Evolutionary conservation across 2,888 invertebrate genomes (phyloP), one percentile per base, ranked within the genome.

Genomic region (Octonoba sinensis): DNA sequence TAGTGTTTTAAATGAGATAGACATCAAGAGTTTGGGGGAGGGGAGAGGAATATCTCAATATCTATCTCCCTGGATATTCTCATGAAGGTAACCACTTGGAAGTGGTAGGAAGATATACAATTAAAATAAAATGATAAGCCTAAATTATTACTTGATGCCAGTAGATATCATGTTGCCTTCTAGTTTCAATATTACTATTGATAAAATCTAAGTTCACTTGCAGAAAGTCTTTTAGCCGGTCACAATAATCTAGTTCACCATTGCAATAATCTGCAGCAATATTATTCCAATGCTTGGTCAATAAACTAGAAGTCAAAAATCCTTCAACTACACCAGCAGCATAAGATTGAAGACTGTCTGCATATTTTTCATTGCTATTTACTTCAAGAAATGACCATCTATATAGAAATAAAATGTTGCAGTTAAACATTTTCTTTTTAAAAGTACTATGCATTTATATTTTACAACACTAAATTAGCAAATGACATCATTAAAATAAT

Each of bases 271-370:
- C 91, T 86, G 90, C 90, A 8, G 92, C 85, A 27, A 92, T 93
- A 87, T 96, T 96, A 86, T 92, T 90, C 91, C 95, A 93, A 87
- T 94, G 93, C 86, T 92, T 92, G 87, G 93, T 92, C 85, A 96
- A 94, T 76, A 94, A 90, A 83, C 93, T 92, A 92, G 93, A 93
- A 13, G 96, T 95, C 3, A 95, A 88, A 24, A 93, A 92, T 0
- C 95, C 96, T 88, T 96, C 96, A 0, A 94, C 91, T 57, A 94
- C 90, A 6, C 96, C 96, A 1, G 96, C 96, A 1, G 94, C 93
- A 88, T 93, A 95, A 0, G 95, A 95, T 89, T 96, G 96, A 59
- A 93, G 91, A 86, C 92, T 91, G 88, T 96, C 95, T 0, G 93
- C 91, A 88, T 92, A 94, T 3, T 91, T 49, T 46, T 47, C 71